phyloP scores from a whole-genome alignment of 2,113 vertebrate species.

The Salminus brasiliensis region DNA sequence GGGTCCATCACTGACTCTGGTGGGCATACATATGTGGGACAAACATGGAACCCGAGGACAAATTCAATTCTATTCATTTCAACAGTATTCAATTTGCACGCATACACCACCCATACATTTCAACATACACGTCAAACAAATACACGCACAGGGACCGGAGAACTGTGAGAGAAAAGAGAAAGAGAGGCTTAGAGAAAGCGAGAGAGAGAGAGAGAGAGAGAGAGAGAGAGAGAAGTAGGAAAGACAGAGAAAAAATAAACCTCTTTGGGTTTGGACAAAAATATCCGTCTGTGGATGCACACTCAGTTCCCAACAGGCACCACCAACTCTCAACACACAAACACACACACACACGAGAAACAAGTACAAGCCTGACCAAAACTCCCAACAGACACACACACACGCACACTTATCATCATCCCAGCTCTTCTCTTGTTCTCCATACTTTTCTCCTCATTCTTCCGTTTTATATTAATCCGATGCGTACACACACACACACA shows the following conservation, averaged over 20 bases:
- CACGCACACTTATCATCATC: background rate
- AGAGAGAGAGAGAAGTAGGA: background rate
- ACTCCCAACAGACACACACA: background rate
- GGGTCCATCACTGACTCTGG: too few species aligned
- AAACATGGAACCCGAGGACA: too few species aligned
- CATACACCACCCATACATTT: too few species aligned
- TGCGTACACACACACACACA: background rate
- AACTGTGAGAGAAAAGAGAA: conserved; percentile 23
- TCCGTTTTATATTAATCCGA: background rate
- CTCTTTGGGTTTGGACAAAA: background rate
- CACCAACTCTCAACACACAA: background rate
- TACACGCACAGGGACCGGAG: background rate
- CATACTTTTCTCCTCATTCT: background rate
- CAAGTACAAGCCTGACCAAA: conserved; percentile 7
- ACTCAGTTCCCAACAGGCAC: background rate
- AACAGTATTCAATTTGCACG: background rate
- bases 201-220: background rate
- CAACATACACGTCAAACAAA: background rate
- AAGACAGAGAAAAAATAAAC: background rate
- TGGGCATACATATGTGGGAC: too few species aligned
- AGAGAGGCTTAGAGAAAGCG: background rate
- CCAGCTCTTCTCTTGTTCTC: background rate
- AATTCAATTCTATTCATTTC: background rate
- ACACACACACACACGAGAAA: background rate
- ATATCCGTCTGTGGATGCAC: background rate